Base-by-base conservation (phyloP, 2,888 invertebrate species). In the Nudaria mundana region DNA sequence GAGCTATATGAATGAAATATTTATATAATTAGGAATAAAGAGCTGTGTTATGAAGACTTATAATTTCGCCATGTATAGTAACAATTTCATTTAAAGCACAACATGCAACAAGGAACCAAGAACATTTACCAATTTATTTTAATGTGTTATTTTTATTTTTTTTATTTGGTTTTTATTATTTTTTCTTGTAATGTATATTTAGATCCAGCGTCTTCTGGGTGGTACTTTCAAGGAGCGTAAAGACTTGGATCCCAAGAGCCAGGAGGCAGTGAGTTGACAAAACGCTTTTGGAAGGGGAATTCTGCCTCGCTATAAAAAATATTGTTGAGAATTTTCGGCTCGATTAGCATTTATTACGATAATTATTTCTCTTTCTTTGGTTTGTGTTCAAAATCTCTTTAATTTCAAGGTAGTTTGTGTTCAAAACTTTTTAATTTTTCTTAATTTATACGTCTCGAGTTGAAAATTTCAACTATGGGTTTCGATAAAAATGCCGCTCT, bases 141-240 rank as follows among this genome's bases (percentile, higher is more conserved):
- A 20, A 4, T 23, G 13, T 3, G 10, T 11, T 8, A 11, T 11
- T 11, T 33, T 11, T 10, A 4, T 22, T 2, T 14, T 56, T 66
- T 67, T 67, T 63, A 49, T 71, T 71, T 65, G 69, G 61, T 57
- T 51, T 57, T 66, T 71, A 68, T 61, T 62, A 62, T 63, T 64
- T 71, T 71, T 67, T 54, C 36, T 46, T 79, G 66, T 67, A 52
- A 64, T 68, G 54, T 64, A 45, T 75, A 79, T 76, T 60, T 91
- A 93, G 94, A 93, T 94, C 77, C 92, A 92, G 72, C 91, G 91
- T 67, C 91, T 95, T 78, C 91, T 95, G 82, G 94, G 93, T 61
- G 94, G 94, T 67, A 89, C 91, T 28, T 75, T 93, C 68, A 91
- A 90, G 84, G 83, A 91, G 63, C 88, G 91, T 55, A 91, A 92